Base-by-base conservation (phyloP, 1,140 invertebrate genomes). In the Stegodyphus dumicola region DNA sequence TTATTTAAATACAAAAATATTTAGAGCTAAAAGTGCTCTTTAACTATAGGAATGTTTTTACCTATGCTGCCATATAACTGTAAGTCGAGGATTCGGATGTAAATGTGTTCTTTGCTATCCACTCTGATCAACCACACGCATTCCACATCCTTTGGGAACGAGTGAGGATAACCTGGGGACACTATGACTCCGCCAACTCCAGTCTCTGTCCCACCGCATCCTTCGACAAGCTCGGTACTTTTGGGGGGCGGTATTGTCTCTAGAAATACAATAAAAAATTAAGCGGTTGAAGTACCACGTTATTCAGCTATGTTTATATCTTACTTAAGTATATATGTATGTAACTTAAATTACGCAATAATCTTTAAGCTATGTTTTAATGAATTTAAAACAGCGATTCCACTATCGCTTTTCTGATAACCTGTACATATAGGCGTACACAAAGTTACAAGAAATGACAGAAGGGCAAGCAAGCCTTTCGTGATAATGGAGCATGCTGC, bases 51-150 rank as follows among this genome's bases (percentile, higher is more conserved):
- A 33, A 33, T 33, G 33, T 33, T 3, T 88, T 88, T 88, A 92
- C 91, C 89, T 56, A 89, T 90, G 79, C 89, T 89, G n/a, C 90
- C 89, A 75, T 90, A 89, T 10, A 92, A 89, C 73, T 91, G 89
- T 15, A 92, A 81, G 65, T 90, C 87, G 7, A 91, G 87, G n/a
- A 92, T 88, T 54, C 89, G 89, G 5, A 92, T 64, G 67, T 91
- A 89, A 79, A 92, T 90, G 69, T 90, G 88, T 65, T 91, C 88
- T 15, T 88, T 67, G 48, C 89, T 88, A 64, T 88, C 77, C 6
- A 91, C 91, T 71, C 91, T 85, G 52, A 92, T 90, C 13, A 91
- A 86, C 92, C 92, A 92, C 33, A 90, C 88, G 88, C 91, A 92
- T 56, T 90, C 90, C 2, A 90, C 88, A 48, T 89, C 88, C 49